Evolutionary conservation across 2,888 invertebrate genomes (phyloP).

Genomic region (Trichacis sp.): DNA sequence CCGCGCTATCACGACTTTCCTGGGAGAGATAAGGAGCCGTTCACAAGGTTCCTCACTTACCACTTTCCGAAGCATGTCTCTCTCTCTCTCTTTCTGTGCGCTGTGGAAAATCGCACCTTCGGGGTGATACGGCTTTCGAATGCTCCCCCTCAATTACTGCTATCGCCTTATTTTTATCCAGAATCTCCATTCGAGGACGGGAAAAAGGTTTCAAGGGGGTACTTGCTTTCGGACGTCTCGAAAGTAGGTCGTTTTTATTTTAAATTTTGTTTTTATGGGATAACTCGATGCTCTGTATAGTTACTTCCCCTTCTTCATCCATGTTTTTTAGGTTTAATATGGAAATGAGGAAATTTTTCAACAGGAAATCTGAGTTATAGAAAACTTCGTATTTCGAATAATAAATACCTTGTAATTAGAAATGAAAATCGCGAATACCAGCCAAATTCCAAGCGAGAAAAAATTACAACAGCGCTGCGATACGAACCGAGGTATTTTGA

Average conservation of each 20-base stretch:
- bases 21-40: constrained; percentile 36
- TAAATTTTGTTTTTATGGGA: not conserved
- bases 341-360: too few species aligned
- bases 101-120: constrained; percentile 35
- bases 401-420: too few species aligned
- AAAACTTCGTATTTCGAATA: too few species aligned
- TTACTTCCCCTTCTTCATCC: not conserved
- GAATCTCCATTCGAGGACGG: not conserved
- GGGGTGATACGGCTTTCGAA: constrained; percentile 33
- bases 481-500: too few species aligned
- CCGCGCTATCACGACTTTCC: constrained; percentile 41
- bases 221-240: not conserved
- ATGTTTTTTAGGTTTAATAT: too few species aligned
- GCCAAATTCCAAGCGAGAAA: too few species aligned
- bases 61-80: constrained; percentile 1
- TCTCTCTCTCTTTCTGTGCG: too few species aligned
- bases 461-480: too few species aligned
- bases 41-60: constrained; percentile 21
- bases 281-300: not conserved
- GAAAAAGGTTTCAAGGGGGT: not conserved
- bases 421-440: too few species aligned
- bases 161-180: constrained; percentile 34
- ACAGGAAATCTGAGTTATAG: too few species aligned
- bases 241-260: not conserved
- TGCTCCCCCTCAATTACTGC: constrained; percentile 39